Base-by-base conservation (phyloP, 2,888 invertebrate species). In the Rhabditoides inermis region DNA sequence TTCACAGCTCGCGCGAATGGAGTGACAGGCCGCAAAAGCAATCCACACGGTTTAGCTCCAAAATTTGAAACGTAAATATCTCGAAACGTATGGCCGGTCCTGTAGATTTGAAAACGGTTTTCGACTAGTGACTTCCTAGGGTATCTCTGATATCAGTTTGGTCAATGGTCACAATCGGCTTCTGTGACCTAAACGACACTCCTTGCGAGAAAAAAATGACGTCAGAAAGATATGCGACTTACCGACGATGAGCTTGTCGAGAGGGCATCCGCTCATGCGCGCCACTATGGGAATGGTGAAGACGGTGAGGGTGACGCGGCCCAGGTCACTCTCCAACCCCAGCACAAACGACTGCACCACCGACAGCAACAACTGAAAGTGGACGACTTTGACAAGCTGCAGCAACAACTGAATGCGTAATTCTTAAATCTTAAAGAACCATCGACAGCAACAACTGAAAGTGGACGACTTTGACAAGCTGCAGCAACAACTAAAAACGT, bases 221-320 rank as follows among this genome's bases (percentile, higher is more conserved):
- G n/a, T n/a, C n/a, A n/a, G n/a, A 18, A 12, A 39, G 20, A 18
- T 18, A 12, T 3, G 4, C n/a, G 12, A 51, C 46, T 35, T 10
- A 61, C 61, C 57, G 49, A 67, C 58, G 10, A 76, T 66, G 18
- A 72, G 66, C 40, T 77, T 76, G 4, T 71, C 63, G 0, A 74
- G 65, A 15, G 80, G 79, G 45, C 79, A 72, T 48, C 78, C 78
- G 35, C 77, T 76, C 49, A 81, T 66, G 30, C 80, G 70, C 2
- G 79, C 80, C 25, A 80, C 71, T 42, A 82, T 77, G 1, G 82
- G 82, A n/a, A 79, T 61, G 0, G 78, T 75, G 68, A 81, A 81
- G 4, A 79, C 73, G 4, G 80, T 73, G 7, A 81, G 70, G n/a
- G 76, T 63, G 46, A 75, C 74, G 40, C 76, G 66, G 22, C 69